Percentiles rank a stretch among this genome's conserved stretches.
Conservation (phyloP, 2,888 invertebrate species). For the Lithophane leautieri region DNA sequence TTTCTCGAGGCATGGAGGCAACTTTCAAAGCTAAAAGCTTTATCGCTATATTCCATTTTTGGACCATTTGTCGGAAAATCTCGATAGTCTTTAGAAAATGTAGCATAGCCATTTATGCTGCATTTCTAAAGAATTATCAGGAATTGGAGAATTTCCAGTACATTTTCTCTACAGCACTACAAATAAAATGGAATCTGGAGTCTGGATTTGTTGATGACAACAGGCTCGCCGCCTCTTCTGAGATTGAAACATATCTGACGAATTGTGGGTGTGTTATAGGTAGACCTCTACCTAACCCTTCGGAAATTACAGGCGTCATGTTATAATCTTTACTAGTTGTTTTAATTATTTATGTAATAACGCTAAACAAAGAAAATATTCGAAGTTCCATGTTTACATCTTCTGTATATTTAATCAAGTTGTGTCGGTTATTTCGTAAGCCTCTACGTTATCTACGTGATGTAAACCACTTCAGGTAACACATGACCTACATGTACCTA, state of each 20-base stretch:
- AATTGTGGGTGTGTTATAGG: neutral
- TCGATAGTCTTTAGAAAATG: neutral
- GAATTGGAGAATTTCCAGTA: neutral
- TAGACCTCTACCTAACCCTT: neutral
- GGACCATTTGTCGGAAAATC: neutral
- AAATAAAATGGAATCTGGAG: neutral
- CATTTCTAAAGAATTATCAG: conserved; percentile 21
- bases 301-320: neutral
- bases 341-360: neutral
- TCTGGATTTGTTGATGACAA: neutral
- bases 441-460: conserved; percentile 26
- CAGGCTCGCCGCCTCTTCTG: too few relatives aligned
- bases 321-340: neutral
- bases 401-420: conserved; percentile 40
- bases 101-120: neutral
- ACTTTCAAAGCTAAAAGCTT: conserved; percentile 6
- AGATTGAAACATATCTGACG: neutral
- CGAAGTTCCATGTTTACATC: conserved; percentile 14
- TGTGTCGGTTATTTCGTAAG: conserved; percentile 18
- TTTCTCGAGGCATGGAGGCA: neutral
- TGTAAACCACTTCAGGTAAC: conserved; percentile 27
- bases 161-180: neutral
- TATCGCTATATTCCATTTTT: neutral
- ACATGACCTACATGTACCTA: conserved; percentile 4
- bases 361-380: conserved; percentile 19